Evolutionary conservation across 2,797 vertebrate genomes (phyloP).

Genomic region (Nannoperca australis): DNA sequence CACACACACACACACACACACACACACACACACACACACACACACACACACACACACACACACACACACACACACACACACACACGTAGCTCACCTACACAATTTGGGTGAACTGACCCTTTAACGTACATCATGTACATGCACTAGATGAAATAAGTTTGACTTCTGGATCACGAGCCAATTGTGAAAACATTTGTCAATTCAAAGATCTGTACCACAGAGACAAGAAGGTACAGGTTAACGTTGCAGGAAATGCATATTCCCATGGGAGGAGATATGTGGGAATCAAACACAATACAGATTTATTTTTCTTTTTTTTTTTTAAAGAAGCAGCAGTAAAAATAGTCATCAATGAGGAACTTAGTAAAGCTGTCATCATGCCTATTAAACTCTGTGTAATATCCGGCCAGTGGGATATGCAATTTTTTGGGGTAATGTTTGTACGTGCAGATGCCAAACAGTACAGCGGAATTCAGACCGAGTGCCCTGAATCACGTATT

Average conservation of each 20-base stretch:
- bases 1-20: too few species aligned
- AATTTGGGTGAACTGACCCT: not conserved
- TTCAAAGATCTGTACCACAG: conserved; percentile 32
- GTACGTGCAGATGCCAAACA: conserved; percentile 40
- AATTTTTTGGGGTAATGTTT: conserved; percentile 47
- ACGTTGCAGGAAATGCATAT: conserved; percentile 66
- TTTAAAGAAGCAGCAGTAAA: conserved; percentile 64
- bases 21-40: too few species aligned
- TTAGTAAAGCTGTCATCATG: conserved; percentile 83
- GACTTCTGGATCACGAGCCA: not conserved
- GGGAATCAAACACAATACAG: conserved; percentile 81
- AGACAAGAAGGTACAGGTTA: conserved; percentile 62
- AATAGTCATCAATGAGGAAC: conserved; percentile 81
- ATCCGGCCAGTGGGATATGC: conserved; percentile 66
- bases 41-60: too few species aligned
- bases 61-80: too few species aligned
- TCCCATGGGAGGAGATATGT: conserved; percentile 65
- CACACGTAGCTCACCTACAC: not conserved
- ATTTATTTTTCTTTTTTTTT: conserved; percentile 8
- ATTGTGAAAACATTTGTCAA: conserved; percentile 31
- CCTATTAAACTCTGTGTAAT: conserved; percentile 71
- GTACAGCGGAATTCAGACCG: conserved; percentile 3
- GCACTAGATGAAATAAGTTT: not conserved
- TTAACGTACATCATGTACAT: conserved; percentile 3
- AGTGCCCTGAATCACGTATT: conserved; percentile 64